A percentile compares a stretch with the other conserved stretches of the same genome.
phyloP scores from a whole-genome alignment of 2,888 invertebrate species.

The Philereme vetulata region DNA sequence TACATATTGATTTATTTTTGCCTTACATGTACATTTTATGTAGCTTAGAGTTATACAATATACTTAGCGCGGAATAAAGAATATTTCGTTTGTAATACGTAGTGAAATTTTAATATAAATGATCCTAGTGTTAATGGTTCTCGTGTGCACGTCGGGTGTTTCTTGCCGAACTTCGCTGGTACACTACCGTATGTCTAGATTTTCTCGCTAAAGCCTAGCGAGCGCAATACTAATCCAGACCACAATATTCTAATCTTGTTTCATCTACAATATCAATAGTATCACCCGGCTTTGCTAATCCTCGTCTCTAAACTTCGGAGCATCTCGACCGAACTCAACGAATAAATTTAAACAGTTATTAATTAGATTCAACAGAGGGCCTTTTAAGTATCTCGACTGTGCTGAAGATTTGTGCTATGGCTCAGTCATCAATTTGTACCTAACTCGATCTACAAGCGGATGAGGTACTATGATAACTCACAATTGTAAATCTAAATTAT shows the following conservation, averaged over 20 bases:
- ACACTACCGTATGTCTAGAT: not conserved
- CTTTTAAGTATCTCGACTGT: constrained; percentile 20
- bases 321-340: constrained; percentile 20
- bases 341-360: constrained; percentile 29
- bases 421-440: constrained; percentile 44
- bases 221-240: constrained; percentile 8
- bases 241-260: constrained; percentile 11
- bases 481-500: not conserved
- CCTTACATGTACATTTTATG: no score
- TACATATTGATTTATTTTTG: no score
- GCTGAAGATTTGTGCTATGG: constrained; percentile 34
- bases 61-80: no score
- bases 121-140: no score
- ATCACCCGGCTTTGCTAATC: constrained; percentile 15
- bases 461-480: constrained; percentile 14
- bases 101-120: no score
- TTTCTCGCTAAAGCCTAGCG: not conserved
- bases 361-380: constrained; percentile 20
- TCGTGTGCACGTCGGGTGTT: no score
- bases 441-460: constrained; percentile 41
- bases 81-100: no score
- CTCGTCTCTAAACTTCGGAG: constrained; percentile 23
- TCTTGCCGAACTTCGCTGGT: no score
- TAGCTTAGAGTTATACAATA: no score
- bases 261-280: constrained; percentile 26